Base-by-base conservation (phyloP, 2,888 invertebrate genomes). In the Andrena fulva region DNA sequence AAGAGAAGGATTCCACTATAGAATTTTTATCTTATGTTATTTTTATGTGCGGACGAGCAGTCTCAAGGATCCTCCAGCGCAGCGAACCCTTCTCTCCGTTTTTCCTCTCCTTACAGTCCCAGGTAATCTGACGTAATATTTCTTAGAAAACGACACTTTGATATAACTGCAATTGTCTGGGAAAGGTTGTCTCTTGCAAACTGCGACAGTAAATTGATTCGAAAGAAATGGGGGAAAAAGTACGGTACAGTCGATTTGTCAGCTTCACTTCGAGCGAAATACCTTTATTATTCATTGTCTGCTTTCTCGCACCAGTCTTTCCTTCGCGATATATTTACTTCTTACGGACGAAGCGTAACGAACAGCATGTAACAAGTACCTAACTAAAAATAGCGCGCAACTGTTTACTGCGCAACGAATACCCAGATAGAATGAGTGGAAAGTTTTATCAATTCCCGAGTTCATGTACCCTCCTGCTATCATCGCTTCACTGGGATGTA, bases 111-210 rank as follows among this genome's bases (percentile, higher is more conserved):
- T 77, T 27, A 54, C 20, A 70, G 20, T 42, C 42, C 29, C 52
- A 20, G 48, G 27, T 74, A 66, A 64, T 77, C 63, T 63, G 72
- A 77, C 20, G 73, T 64, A 77, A 77, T 77, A 77, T 74, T 77
- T 64, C 50, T 27, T 59, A 59, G 33, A 20, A 16, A 74, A 74
- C 64, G 64, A 77, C 59, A 74, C 48, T 77, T 74, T 50, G 27
- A 77, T 77, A 50, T 50, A 64, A 73, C 48, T 59, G 64, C 63
- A 50, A 73, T 73, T 64, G 64, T 48, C 31, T 33, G 24, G 20
- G 77, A 31, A 59, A 74, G 64, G 48, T 64, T 77, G 77, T 77
- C 77, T 64, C 64, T 27, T 74, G 33, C 33, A 77, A 48, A 24
- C 63, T n/a, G 54, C 12, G 56, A 64, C 48, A 10, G 48, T 56